Evolutionary conservation across 2,888 invertebrate genomes (phyloP), one percentile per base, ranked within the genome.

Genomic region (Anagyrus pseudococci): DNA sequence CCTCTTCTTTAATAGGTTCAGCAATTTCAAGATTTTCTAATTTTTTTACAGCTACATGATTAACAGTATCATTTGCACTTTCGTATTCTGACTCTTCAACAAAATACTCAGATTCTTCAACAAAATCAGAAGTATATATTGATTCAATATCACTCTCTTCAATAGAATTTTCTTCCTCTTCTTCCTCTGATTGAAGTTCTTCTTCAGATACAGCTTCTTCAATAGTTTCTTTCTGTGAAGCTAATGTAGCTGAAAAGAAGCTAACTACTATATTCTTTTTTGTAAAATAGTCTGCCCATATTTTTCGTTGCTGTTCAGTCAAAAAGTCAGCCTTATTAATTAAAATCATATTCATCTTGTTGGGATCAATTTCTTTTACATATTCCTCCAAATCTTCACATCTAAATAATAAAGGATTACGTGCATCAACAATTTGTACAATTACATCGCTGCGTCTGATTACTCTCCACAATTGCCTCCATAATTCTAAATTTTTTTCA

Each of bases 391-490:
- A 84, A 83, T 99, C 99, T 74, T 90, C 88, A 82, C 95, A 97
- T 57, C 95, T 89, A 75, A 96, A 98, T 7, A 99, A 82, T 49
- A 98, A 82, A 1, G 99, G 99, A 84, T 98, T 97, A 69, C 99
- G 86, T 0, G 96, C 97, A 85, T 99, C 99, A 15, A 98, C 91
- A 67, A 99, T 94, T 81, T 99, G 93, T 15, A 96, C 88, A 17
- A 98, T 85, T 0, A 98, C 87, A 82, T 98, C 95, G 77, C 96
- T 94, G 71, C 93, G 88, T 80, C 99, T 99, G n/a, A 99, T 88
- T 0, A 99, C 98, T 71, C 98, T 87, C 99, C 99, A 99, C 33
- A 99, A 80, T 79, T 99, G 99, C 50, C 97, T 87, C 99, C 99
- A 99, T 72, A 99, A 93, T 78, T 99, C 97, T 20, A 98, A 81